phyloP scores from a whole-genome alignment of 2,113 vertebrate species.

The human region GRCh38 chr2:15719501-15720000 shows the following conservation, averaged over 20 bases:
- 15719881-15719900: background rate
- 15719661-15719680: background rate
- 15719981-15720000: rapidly evolving
- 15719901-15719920: rapidly evolving
- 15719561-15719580: rapidly evolving
- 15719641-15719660: rapidly evolving
- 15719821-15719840: rapidly evolving
- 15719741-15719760: background rate
- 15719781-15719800: rapidly evolving
- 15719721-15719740: background rate
- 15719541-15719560: too few relatives aligned
- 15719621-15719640: rapidly evolving
- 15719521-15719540: background rate
- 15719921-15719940: background rate
- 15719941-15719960: background rate
- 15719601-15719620: background rate
- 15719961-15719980: rapidly evolving
- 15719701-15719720: background rate
- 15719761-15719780: background rate
- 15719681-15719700: background rate
- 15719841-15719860: background rate
- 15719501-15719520: too few relatives aligned
- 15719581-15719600: background rate
- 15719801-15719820: background rate
- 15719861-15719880: background rate